These are phyloP conservation scores for Poecilus cupreus DNA, from an alignment of 2,888 invertebrate species.

Conservation along the genomic window DNA sequence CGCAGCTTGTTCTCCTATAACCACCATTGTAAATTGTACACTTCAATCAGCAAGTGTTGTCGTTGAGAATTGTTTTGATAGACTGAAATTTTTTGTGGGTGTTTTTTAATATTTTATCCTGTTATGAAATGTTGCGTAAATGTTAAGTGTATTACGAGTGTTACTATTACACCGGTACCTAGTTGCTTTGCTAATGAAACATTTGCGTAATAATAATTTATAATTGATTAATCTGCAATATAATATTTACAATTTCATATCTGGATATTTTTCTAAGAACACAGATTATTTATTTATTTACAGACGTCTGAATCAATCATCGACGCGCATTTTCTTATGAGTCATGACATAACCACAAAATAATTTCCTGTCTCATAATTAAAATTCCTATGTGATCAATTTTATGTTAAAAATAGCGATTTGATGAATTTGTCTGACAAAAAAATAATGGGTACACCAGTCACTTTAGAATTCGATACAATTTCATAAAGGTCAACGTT, in stretches of 20 bases:
- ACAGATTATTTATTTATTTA: background rate
- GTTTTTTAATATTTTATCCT: background rate
- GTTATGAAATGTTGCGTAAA: background rate
- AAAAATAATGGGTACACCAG: no score
- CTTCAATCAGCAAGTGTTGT: background rate
- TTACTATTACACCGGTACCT: no score
- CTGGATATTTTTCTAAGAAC: background rate
- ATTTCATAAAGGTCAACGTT: no score
- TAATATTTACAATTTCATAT: background rate
- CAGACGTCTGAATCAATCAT: background rate
- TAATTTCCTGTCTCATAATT: conserved; percentile 20
- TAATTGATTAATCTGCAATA: background rate
- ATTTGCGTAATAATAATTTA: no score
- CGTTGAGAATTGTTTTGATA: background rate
- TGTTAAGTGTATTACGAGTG: no score
- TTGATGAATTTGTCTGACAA: no score
- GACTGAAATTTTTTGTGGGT: background rate
- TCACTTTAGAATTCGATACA: no score
- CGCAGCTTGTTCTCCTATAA: conserved; percentile 64
- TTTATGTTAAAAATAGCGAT: no score
- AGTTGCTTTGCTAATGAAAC: no score
- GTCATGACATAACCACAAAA: conserved; percentile 15
- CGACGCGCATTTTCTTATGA: background rate
- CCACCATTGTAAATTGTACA: conserved; percentile 5
- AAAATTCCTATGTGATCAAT: conserved; percentile 2